A percentile compares a stretch with the other conserved stretches of the same genome.
Evolutionary conservation across 2,888 invertebrate species (phyloP).

Genomic region (Julus scanicus): DNA sequence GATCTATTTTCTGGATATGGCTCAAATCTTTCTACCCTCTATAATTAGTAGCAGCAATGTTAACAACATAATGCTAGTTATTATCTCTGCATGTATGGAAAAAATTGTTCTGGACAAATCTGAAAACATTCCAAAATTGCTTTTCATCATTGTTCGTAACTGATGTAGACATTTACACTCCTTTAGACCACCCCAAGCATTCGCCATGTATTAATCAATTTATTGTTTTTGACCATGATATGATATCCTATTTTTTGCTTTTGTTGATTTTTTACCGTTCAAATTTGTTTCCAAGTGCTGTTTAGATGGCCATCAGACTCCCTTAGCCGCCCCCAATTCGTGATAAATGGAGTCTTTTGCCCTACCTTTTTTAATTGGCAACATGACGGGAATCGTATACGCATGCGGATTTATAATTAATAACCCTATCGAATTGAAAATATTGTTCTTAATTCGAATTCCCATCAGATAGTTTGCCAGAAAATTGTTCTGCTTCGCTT

Average conservation of each 20-base stretch:
- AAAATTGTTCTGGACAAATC: not conserved
- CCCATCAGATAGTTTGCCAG: not conserved
- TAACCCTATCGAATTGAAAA: not conserved
- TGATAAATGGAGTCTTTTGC: not conserved
- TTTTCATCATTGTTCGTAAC: not conserved
- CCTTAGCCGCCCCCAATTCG: not conserved
- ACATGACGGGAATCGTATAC: not conserved
- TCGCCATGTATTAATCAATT: not conserved
- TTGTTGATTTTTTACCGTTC: not conserved
- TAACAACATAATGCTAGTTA: not conserved
- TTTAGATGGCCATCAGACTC: not conserved
- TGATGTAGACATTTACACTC: not conserved
- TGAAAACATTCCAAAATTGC: not conserved
- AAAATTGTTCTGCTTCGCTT: not conserved
- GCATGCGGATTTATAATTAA: not conserved
- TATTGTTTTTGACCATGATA: not conserved
- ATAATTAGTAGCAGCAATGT: not conserved
- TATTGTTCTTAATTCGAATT: constrained; percentile 6
- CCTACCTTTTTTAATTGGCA: constrained; percentile 26
- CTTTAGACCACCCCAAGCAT: not conserved
- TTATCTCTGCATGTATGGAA: not conserved
- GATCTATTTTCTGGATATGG: too few species aligned
- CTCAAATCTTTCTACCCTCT: too few species aligned
- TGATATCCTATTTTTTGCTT: not conserved
- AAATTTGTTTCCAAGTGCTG: not conserved